Evolutionary conservation across 2,113 vertebrate species (phyloP), one percentile per base, ranked within the genome.

Genomic region (Macrotus californicus): DNA sequence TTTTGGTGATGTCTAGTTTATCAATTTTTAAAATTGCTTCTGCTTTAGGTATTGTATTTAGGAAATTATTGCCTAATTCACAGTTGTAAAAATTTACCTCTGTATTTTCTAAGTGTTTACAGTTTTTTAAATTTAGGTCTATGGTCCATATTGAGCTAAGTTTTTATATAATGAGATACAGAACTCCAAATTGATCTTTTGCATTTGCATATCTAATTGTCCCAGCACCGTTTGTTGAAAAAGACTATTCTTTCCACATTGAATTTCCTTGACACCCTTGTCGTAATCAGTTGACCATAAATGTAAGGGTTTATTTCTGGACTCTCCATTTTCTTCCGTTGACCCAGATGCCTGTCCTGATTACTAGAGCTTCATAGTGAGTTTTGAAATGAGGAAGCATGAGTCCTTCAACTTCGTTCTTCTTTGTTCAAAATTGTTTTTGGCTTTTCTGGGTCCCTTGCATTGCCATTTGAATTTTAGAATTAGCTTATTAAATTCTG

Each of bases 401-500:
- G 48, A 64, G 22, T 59, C 22, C 46, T 75, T 87, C 48, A 67
- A 36, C 31, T 73, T 87, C 52, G 7, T 24, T 84, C 61, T 64
- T 54, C 41, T 91, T 66, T 84, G 48, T 59, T 67, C 31, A 73
- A 73, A 36, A 79, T 66, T 21, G 7, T 80, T 89, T 93, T 95
- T 64, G 43, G 15, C 34, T 82, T 82, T 91, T 83, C 61, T 48
- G 46, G 10, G 81, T 64, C 54, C 34, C 36, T 76, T 64, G 36
- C 0, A 66, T 84, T 87, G 77, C 29, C 77, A 73, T 26, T 36
- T 83, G 48, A 50, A 93, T 66, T 77, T 66, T 91, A 34, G 52
- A 94, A 54, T 93, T 83, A 73, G 76, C 41, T 93, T 61, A 50
- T 72, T 56, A 88, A 87, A 88, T 84, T 69, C 64, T 69, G 34